A percentile compares a stretch with the other conserved stretches of the same genome.
These are phyloP conservation scores for Ariolimax columbianus DNA, from an alignment of 2,888 invertebrate genomes.

Conservation along the genomic window DNA sequence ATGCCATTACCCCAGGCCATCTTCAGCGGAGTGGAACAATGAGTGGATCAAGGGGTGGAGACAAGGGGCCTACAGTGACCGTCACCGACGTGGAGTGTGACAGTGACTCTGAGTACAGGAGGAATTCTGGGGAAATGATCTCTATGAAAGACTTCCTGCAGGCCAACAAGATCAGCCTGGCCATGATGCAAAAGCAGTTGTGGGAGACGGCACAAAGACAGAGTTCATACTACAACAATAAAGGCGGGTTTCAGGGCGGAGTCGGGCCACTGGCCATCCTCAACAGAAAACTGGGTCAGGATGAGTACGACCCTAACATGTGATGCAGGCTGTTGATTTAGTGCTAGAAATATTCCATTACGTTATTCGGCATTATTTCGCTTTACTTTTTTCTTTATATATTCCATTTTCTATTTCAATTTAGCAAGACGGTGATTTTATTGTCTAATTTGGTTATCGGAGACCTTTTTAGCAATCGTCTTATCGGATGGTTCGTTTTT, in stretches of 20 bases:
- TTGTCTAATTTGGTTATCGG: no score
- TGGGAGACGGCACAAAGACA: constrained; percentile 78
- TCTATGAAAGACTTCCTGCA: constrained; percentile 83
- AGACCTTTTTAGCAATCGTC: no score
- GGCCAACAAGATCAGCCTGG: constrained; percentile 81
- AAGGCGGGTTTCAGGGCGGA: constrained; percentile 78
- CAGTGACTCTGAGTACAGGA: constrained; percentile 80
- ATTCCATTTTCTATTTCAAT: no score
- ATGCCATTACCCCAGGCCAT: constrained; percentile 78
- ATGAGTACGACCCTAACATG: constrained; percentile 67
- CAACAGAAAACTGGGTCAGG: constrained; percentile 82
- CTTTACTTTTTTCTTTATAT: neutral
- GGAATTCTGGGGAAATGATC: constrained; percentile 83
- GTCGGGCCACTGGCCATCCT: constrained; percentile 84
- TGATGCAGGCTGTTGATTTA: constrained; percentile 11
- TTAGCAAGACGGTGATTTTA: no score
- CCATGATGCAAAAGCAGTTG: constrained; percentile 84
- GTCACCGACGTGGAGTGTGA: constrained; percentile 78
- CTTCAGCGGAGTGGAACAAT: constrained; percentile 62
- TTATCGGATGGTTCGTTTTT: no score
- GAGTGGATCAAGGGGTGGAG: neutral
- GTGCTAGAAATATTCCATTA: neutral
- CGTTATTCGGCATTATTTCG: neutral
- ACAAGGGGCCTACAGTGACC: constrained; percentile 62
- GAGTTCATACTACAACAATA: constrained; percentile 59